Conservation (phyloP, 1,140 invertebrate genomes). For the Cyphomyrmex costatus region DNA sequence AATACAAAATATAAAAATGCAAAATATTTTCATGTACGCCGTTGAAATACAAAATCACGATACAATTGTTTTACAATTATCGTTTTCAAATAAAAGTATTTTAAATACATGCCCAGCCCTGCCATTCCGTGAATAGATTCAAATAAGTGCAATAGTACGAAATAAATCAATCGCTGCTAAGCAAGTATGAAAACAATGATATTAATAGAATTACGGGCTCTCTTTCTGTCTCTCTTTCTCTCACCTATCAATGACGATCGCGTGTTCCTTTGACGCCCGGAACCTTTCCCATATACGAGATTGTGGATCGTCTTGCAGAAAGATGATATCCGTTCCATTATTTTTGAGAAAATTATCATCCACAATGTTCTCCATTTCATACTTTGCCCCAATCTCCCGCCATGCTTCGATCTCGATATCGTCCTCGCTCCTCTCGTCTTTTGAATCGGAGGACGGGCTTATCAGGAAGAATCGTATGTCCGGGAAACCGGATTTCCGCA, state of each 20-base stretch:
- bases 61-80: too few species aligned
- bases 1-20: too few species aligned
- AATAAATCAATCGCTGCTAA: neutral
- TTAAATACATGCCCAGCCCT: neutral
- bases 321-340: constrained; percentile 67
- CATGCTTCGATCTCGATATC: constrained; percentile 75
- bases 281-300: constrained; percentile 78
- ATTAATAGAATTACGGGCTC: neutral
- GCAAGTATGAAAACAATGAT: neutral
- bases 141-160: neutral
- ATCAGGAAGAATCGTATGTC: constrained; percentile 79
- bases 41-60: too few species aligned
- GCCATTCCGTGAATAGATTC: neutral
- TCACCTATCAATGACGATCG: constrained; percentile 81
- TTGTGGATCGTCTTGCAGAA: constrained; percentile 76
- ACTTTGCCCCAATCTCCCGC: constrained; percentile 68
- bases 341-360: constrained; percentile 40
- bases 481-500: constrained; percentile 76
- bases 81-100: too few species aligned
- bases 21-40: too few species aligned
- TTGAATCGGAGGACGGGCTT: constrained; percentile 52
- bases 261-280: constrained; percentile 79
- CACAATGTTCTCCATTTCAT: constrained; percentile 58
- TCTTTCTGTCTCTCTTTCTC: neutral
- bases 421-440: constrained; percentile 40